A percentile compares a stretch with the other conserved stretches of the same genome.
These are phyloP conservation scores for Mus spretus DNA, from an alignment of 2,797 vertebrate species.

Conservation along the genomic window DNA sequence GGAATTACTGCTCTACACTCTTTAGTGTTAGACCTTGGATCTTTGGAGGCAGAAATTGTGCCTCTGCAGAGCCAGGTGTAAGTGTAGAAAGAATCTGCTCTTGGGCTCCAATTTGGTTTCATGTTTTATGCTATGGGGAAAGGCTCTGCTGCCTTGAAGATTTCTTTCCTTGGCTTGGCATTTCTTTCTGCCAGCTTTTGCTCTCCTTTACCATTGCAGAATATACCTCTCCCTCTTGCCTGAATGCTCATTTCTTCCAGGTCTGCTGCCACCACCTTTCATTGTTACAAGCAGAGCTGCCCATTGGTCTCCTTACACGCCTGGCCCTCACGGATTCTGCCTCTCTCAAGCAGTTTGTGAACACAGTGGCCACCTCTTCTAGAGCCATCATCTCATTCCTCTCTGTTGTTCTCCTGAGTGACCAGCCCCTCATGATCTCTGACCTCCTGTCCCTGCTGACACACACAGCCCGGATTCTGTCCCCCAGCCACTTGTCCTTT, in stretches of 20 bases:
- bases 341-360: constrained; percentile 86
- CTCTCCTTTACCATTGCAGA: not conserved
- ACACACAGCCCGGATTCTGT: constrained; percentile 87
- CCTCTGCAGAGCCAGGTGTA: not conserved
- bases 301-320: constrained; percentile 93
- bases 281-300: constrained; percentile 89
- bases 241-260: constrained; percentile 85
- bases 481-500: constrained; percentile 83
- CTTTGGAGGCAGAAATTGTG: not conserved
- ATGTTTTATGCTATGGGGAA: accelerated
- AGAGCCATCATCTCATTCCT: constrained; percentile 81
- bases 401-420: constrained; percentile 84
- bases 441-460: constrained; percentile 93
- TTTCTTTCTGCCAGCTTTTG: not conserved
- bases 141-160: not conserved
- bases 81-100: not conserved
- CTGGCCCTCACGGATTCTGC: constrained; percentile 90
- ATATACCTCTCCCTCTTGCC: not conserved
- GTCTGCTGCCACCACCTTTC: constrained; percentile 90
- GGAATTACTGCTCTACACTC: not conserved
- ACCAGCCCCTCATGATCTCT: constrained; percentile 87
- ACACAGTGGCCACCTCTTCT: constrained; percentile 78
- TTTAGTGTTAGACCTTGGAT: not conserved
- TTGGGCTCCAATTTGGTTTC: not conserved
- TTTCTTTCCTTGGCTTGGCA: constrained; percentile 59